Conservation (phyloP, 2,797 vertebrate genomes). For the Silurus lanzhouensis region DNA sequence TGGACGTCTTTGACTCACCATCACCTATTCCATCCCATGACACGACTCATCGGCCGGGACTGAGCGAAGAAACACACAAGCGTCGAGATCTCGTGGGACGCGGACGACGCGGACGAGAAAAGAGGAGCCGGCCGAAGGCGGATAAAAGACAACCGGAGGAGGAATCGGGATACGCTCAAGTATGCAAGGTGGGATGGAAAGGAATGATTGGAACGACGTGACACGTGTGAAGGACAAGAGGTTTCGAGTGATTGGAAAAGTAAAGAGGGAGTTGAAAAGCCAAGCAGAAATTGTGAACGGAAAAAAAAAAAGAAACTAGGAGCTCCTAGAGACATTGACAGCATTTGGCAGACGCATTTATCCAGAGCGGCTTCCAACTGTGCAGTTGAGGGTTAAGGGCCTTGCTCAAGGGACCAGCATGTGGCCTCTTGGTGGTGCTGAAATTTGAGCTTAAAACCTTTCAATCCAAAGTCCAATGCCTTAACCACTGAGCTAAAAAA, state of each 20-base stretch:
- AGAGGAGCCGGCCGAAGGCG: conserved; percentile 18
- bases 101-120: conserved; percentile 23
- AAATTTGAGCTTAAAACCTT: no score
- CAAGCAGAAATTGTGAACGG: no score
- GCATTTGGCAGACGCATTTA: no score
- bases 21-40: conserved; percentile 45
- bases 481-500: no score
- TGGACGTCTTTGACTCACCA: conserved; percentile 45
- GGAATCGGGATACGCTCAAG: neutral
- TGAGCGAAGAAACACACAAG: conserved; percentile 21
- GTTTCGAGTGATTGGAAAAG: conserved; percentile 9
- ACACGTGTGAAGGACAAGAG: neutral
- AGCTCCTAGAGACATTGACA: neutral
- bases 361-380: no score
- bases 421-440: no score
- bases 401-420: no score
- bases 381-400: no score
- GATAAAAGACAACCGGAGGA: neutral
- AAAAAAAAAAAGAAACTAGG: neutral
- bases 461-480: no score
- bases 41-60: conserved; percentile 30
- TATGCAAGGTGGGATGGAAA: neutral
- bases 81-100: conserved; percentile 13
- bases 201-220: conserved; percentile 7
- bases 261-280: neutral